These are phyloP conservation scores for Drosophila helvetica DNA, from an alignment of 2,888 invertebrate genomes.

Conservation along the genomic window DNA sequence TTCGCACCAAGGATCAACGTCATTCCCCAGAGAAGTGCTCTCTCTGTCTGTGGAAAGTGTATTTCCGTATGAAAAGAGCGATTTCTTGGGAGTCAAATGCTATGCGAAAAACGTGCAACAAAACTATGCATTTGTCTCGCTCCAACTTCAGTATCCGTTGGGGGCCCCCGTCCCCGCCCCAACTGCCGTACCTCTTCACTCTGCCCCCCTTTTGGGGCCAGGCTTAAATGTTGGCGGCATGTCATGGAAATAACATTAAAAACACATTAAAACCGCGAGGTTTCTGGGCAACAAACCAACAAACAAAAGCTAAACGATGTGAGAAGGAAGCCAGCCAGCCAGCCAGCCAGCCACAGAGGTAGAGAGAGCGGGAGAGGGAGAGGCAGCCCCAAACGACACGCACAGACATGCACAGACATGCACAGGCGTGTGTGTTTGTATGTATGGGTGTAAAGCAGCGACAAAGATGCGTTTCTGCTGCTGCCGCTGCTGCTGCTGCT, in stretches of 20 bases:
- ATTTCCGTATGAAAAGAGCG: slow-evolving; percentile 25
- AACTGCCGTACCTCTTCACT: slow-evolving; percentile 6
- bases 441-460: slow-evolving; percentile 32
- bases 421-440: slow-evolving; percentile 21
- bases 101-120: slow-evolving; percentile 70
- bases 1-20: background rate
- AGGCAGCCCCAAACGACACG: slow-evolving; percentile 8
- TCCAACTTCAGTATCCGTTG: slow-evolving; percentile 24
- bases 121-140: slow-evolving; percentile 69
- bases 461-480: slow-evolving; percentile 44
- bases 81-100: slow-evolving; percentile 36
- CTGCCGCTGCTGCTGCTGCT: background rate
- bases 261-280: slow-evolving; percentile 79
- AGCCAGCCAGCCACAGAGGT: slow-evolving; percentile 37
- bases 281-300: slow-evolving; percentile 65
- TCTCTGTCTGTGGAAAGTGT: background rate
- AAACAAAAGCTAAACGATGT: slow-evolving; percentile 77
- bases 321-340: slow-evolving; percentile 56
- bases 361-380: slow-evolving; percentile 48
- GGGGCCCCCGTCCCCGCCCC: background rate
- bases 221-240: slow-evolving; percentile 78
- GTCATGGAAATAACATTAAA: slow-evolving; percentile 80
- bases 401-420: slow-evolving; percentile 11
- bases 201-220: slow-evolving; percentile 48
- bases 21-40: too few relatives aligned